These are phyloP conservation scores for Takifugu rubripes DNA, from an alignment of 2,797 vertebrate species.

Conservation along the genomic window DNA sequence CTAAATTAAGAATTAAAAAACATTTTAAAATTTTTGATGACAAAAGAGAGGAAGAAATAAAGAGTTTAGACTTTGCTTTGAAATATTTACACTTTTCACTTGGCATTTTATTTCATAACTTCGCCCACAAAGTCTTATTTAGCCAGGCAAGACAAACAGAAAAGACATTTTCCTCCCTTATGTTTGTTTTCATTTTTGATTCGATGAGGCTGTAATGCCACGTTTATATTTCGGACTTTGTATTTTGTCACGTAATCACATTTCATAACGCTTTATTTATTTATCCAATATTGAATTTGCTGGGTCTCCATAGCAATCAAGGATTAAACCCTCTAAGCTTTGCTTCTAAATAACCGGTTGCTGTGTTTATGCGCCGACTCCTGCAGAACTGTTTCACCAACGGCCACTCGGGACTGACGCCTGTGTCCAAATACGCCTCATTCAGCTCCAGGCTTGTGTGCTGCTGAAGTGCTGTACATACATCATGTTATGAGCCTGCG, in stretches of 20 bases:
- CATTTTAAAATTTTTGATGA: too few species aligned
- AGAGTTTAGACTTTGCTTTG: neutral
- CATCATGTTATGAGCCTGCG: neutral
- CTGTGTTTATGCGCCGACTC: neutral
- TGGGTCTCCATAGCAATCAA: neutral
- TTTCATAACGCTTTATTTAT: neutral
- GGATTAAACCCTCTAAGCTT: neutral
- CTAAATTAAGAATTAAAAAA: too few species aligned
- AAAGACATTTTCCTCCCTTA: neutral
- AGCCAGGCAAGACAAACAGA: slow-evolving; percentile 4
- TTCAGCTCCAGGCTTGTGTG: neutral
- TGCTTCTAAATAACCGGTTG: neutral
- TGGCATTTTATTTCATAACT: neutral
- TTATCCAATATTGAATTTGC: neutral
- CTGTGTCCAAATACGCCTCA: neutral
- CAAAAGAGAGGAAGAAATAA: too few species aligned
- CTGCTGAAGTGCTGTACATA: neutral
- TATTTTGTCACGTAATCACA: neutral
- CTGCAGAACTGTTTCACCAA: neutral
- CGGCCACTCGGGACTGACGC: neutral
- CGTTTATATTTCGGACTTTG: slow-evolving; percentile 1
- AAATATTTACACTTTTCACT: neutral
- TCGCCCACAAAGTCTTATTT: neutral
- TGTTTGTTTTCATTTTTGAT: slow-evolving; percentile 2
- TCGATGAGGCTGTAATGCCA: neutral